Conservation (phyloP, 2,888 invertebrate genomes). For the Dicranocentrus wangi region DNA sequence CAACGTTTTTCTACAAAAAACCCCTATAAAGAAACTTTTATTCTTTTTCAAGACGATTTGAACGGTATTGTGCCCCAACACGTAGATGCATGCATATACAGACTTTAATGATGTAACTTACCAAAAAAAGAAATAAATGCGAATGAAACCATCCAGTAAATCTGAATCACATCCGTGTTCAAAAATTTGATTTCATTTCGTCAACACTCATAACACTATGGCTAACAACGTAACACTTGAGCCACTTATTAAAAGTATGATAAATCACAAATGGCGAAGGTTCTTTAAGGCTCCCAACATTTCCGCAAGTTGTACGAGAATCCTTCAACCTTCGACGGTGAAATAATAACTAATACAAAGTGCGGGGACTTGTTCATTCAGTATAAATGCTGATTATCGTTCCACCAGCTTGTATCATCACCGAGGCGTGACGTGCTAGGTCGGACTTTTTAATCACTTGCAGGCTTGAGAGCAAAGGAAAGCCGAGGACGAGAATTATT, state of each 20-base stretch:
- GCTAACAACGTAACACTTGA: slow-evolving; percentile 40
- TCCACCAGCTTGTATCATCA: neutral
- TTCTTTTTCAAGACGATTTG: no score
- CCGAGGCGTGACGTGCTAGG: slow-evolving; percentile 17
- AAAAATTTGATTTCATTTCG: neutral
- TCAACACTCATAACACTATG: slow-evolving; percentile 23
- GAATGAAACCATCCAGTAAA: slow-evolving; percentile 31
- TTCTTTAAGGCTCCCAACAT: neutral
- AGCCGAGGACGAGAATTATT: slow-evolving; percentile 96
- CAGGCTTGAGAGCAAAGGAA: slow-evolving; percentile 90
- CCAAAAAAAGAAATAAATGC: slow-evolving; percentile 13
- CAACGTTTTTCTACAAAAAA: no score
- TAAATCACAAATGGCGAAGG: slow-evolving; percentile 48
- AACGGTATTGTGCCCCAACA: no score
- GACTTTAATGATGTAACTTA: neutral
- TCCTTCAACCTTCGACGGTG: neutral
- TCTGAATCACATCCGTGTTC: slow-evolving; percentile 21
- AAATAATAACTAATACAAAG: slow-evolving; percentile 3
- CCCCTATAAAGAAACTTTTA: no score
- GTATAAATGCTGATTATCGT: slow-evolving; percentile 34
- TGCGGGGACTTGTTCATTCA: slow-evolving; percentile 4
- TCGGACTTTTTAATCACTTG: slow-evolving; percentile 72
- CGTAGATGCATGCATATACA: slow-evolving; percentile 7
- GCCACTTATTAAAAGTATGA: slow-evolving; percentile 48
- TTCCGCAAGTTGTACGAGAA: no score